Evolutionary conservation across 2,797 vertebrate genomes (phyloP).

Genomic region (Arctocebus calabarensis): DNA sequence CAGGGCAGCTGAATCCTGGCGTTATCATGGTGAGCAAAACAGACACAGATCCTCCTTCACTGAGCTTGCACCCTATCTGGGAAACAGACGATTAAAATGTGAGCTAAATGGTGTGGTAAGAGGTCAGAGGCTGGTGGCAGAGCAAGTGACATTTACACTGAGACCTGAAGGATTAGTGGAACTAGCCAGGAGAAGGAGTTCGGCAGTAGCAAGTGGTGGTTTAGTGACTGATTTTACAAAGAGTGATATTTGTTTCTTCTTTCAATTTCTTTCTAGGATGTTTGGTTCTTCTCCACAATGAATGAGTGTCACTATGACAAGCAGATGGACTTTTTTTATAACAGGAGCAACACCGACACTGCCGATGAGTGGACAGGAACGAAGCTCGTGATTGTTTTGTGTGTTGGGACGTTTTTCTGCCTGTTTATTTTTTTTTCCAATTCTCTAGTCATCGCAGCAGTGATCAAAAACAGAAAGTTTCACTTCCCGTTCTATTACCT

Average conservation of each 20-base stretch:
- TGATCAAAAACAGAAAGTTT: conserved; percentile 96
- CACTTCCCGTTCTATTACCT: conserved; percentile 99
- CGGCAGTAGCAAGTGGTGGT: neutral
- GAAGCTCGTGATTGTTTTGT: conserved; percentile 91
- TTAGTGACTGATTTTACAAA: neutral
- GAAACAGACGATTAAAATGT: neutral
- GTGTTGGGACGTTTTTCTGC: conserved; percentile 95
- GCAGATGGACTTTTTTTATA: conserved; percentile 96
- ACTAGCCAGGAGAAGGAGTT: neutral
- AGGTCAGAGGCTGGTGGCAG: neutral
- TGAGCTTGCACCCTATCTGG: neutral
- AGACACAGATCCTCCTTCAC: neutral
- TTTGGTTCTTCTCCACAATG: conserved; percentile 89
- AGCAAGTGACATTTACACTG: neutral
- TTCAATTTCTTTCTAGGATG: conserved; percentile 84
- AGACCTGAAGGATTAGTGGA: neutral
- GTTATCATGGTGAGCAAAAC: neutral
- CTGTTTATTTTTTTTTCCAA: conserved; percentile 97
- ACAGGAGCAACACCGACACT: conserved; percentile 88
- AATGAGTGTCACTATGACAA: conserved; percentile 93
- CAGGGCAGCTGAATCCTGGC: neutral
- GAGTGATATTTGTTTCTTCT: conserved; percentile 71
- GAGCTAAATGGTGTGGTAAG: neutral
- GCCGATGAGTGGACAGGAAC: conserved; percentile 89
- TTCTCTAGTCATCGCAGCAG: conserved; percentile 95